Evolutionary conservation across 2,113 vertebrate species (phyloP).

Genomic region (Progne subis): DNA sequence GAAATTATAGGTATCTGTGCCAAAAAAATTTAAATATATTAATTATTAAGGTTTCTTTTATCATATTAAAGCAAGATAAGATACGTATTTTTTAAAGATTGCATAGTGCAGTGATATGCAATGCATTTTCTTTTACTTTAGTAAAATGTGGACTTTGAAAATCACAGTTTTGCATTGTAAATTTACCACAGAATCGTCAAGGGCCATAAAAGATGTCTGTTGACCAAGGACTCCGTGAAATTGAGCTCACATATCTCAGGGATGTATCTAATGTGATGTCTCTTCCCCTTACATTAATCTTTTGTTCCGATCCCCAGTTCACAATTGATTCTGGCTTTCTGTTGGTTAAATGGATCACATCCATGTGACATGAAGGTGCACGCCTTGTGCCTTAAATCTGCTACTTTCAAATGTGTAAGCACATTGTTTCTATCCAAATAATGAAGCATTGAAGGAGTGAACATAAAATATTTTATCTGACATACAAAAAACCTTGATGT

Average conservation of each 20-base stretch:
- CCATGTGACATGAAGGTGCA: fast-evolving
- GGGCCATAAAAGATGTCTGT: background rate
- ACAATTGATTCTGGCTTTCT: background rate
- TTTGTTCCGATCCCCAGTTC: background rate
- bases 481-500: background rate
- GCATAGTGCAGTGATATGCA: background rate
- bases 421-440: background rate
- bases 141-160: background rate
- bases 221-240: background rate
- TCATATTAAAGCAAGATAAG: background rate
- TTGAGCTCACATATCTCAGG: background rate
- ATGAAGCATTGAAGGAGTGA: background rate
- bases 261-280: background rate
- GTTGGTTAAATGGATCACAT: background rate
- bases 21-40: background rate
- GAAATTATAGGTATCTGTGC: background rate
- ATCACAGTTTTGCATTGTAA: background rate
- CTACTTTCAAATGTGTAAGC: background rate
- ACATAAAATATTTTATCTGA: background rate
- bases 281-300: background rate
- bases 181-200: background rate
- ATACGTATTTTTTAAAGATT: background rate
- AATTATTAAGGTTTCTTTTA: background rate
- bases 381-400: background rate
- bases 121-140: background rate